These are phyloP conservation scores for Plectrocnemia conspersa DNA, from an alignment of 1,140 invertebrate species.

Conservation along the genomic window DNA sequence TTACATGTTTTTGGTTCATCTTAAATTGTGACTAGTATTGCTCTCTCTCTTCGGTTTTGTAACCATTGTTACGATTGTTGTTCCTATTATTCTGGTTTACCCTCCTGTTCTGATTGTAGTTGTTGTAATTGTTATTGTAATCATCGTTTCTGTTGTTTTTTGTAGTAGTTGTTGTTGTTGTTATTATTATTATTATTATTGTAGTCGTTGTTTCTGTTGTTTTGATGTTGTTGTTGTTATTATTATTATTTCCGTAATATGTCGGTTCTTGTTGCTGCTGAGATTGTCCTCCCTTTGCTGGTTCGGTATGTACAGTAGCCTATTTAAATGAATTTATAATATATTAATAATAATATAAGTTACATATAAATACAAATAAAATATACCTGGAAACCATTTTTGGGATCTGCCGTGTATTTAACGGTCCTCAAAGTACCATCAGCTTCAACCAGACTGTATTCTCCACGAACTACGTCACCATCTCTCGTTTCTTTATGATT, in stretches of 20 bases:
- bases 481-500: constrained; percentile 63
- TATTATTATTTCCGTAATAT: constrained; percentile 40
- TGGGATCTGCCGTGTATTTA: constrained; percentile 54
- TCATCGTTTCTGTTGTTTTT: constrained; percentile 14
- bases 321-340: constrained; percentile 35
- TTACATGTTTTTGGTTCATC: too few species aligned
- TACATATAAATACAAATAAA: constrained; percentile 7
- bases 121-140: constrained; percentile 14
- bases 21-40: constrained; percentile 17
- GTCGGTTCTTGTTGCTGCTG: constrained; percentile 40
- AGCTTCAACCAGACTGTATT: constrained; percentile 57
- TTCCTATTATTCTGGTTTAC: constrained; percentile 16
- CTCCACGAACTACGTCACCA: constrained; percentile 63
- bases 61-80: constrained; percentile 8
- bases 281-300: constrained; percentile 37
- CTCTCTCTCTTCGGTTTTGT: constrained; percentile 14
- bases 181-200: constrained; percentile 9
- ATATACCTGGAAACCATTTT: constrained; percentile 48
- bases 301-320: constrained; percentile 47
- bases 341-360: constrained; percentile 3
- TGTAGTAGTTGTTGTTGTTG: constrained; percentile 6
- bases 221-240: constrained; percentile 24
- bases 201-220: constrained; percentile 38
- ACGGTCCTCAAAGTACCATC: constrained; percentile 52
- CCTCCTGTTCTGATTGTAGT: constrained; percentile 18